Evolutionary conservation across 2,113 vertebrate genomes (phyloP).

Genomic region (Gobiocypris rarus): DNA sequence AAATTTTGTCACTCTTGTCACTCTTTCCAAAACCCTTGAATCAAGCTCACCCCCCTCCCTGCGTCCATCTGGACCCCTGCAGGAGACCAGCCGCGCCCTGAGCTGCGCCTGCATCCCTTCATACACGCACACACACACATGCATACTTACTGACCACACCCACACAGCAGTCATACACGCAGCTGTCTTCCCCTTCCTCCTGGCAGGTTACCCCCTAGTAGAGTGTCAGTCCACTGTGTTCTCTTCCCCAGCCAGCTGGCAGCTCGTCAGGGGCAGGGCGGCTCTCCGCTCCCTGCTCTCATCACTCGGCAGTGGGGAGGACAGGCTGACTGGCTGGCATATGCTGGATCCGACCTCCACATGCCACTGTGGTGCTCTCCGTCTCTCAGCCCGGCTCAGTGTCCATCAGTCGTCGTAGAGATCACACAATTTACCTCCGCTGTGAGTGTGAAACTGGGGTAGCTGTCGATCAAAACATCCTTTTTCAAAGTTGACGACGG

Average conservation of each 20-base stretch:
- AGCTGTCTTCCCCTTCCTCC: constrained; percentile 51
- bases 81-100: constrained; percentile 43
- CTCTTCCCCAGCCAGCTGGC: constrained; percentile 56
- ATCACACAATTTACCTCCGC: constrained; percentile 24
- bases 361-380: constrained; percentile 37
- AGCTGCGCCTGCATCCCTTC: constrained; percentile 10
- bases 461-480: constrained; percentile 11
- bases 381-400: constrained; percentile 28
- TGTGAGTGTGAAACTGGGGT: constrained; percentile 28
- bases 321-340: constrained; percentile 56
- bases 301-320: constrained; percentile 38
- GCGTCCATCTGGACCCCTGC: constrained; percentile 55
- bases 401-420: constrained; percentile 26
- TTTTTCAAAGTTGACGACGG: constrained; percentile 14
- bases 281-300: constrained; percentile 37
- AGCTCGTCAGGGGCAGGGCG: constrained; percentile 37
- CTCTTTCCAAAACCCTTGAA: constrained; percentile 47
- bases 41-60: constrained; percentile 43
- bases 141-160: constrained; percentile 45
- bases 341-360: constrained; percentile 55
- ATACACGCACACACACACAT: constrained; percentile 21
- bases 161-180: constrained; percentile 45
- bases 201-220: constrained; percentile 50
- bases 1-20: constrained; percentile 59
- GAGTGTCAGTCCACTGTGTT: constrained; percentile 50